Conservation (phyloP, 2,888 invertebrate species). For the Platycnemis pennipes region DNA sequence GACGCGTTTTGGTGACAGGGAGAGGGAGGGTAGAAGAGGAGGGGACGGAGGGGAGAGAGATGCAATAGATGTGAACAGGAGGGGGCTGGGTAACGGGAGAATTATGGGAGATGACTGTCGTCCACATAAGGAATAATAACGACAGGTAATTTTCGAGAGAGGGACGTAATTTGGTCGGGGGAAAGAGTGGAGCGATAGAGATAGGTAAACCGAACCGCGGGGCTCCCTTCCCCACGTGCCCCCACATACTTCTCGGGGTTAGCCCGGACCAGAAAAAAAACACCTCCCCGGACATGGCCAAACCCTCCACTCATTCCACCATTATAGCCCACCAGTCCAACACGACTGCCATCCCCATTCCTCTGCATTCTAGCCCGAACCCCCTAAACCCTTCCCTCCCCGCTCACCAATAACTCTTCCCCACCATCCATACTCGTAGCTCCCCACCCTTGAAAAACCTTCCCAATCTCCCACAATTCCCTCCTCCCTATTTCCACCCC, state of each 20-base stretch:
- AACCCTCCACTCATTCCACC: background rate
- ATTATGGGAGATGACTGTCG: background rate
- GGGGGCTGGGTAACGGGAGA: background rate
- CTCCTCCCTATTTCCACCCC: background rate
- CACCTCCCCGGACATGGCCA: background rate
- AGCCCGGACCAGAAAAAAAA: background rate
- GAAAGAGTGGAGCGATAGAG: constrained; percentile 23
- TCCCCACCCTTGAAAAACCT: background rate
- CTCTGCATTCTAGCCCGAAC: background rate
- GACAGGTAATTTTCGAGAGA: constrained; percentile 15
- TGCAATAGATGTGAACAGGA: background rate
- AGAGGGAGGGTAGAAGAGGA: background rate
- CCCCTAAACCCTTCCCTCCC: background rate
- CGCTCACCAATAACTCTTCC: background rate
- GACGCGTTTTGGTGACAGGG: background rate
- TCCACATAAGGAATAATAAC: constrained; percentile 50
- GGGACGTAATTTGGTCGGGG: constrained; percentile 28
- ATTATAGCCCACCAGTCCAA: background rate
- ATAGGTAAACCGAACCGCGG: background rate
- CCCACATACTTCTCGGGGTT: background rate
- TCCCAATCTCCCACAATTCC: background rate
- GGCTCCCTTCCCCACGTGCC: background rate
- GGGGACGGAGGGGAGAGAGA: background rate
- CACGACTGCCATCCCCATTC: constrained; percentile 5
- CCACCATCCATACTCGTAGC: background rate